Evolutionary conservation across 2,888 invertebrate genomes (phyloP).

Genomic region (Drosophila paranaensis): DNA sequence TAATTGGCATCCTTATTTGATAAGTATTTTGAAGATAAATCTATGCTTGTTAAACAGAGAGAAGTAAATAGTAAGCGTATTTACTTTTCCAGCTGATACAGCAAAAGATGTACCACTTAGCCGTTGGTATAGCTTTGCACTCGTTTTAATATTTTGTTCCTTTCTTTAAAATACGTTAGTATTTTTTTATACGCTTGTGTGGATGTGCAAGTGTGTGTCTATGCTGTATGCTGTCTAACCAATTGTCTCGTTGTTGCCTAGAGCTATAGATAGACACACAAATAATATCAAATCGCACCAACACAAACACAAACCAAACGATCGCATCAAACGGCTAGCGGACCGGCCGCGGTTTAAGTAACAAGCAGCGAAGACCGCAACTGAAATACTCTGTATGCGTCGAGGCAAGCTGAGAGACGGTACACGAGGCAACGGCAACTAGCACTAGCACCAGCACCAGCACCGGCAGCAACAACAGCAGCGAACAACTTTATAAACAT

Average conservation of each 20-base stretch:
- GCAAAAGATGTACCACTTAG: neutral
- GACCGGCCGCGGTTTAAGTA: conserved; percentile 22
- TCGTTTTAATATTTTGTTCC: conserved; percentile 22
- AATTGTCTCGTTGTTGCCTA: conserved; percentile 51
- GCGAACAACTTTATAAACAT: conserved; percentile 13
- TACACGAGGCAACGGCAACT: neutral
- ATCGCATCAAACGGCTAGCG: conserved; percentile 37
- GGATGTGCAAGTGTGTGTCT: conserved; percentile 8
- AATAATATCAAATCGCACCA: conserved; percentile 62
- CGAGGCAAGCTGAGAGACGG: conserved; percentile 20
- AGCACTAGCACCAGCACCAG: conserved; percentile 3
- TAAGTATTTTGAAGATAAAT: neutral
- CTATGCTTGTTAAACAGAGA: neutral
- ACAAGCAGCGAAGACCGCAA: conserved; percentile 26
- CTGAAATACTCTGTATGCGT: conserved; percentile 29
- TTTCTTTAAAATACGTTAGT: conserved; percentile 2
- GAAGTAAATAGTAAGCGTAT: too few relatives aligned
- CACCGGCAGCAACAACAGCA: neutral
- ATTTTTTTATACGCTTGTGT: conserved; percentile 16
- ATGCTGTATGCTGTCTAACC: conserved; percentile 14
- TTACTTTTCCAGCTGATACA: neutral
- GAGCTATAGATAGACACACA: conserved; percentile 69
- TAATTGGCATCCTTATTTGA: neutral
- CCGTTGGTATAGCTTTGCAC: conserved; percentile 36
- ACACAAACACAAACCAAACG: conserved; percentile 36